Evolutionary conservation across 2,797 vertebrate genomes (phyloP).

Genomic region (Bovichtus variegatus): DNA sequence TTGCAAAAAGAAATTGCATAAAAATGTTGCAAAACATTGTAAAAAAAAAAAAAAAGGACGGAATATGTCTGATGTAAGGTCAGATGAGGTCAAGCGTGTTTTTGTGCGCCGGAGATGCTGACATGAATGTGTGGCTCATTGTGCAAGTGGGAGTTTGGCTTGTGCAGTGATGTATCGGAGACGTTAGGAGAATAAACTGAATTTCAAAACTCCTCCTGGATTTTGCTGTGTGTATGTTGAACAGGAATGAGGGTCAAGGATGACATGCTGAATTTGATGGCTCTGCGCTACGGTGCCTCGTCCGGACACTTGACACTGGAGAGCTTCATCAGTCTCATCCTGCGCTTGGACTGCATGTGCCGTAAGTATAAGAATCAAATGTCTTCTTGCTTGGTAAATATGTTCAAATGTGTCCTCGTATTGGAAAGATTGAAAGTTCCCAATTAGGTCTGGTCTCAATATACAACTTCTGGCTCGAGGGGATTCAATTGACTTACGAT

Average conservation of each 20-base stretch:
- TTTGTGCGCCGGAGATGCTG: too few species aligned
- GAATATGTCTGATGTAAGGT: not conserved
- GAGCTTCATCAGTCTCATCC: slow-evolving; percentile 87
- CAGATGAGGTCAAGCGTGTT: not conserved
- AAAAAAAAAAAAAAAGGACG: not conserved
- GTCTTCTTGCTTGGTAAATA: not conserved
- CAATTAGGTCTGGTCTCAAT: too few species aligned
- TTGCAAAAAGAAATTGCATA: too few species aligned
- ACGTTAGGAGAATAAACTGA: not conserved
- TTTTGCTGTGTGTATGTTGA: not conserved
- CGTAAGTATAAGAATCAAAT: slow-evolving; percentile 66
- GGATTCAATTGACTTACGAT: not conserved
- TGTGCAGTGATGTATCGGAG: too few species aligned
- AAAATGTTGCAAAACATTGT: too few species aligned
- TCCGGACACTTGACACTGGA: slow-evolving; percentile 84
- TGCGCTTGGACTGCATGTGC: slow-evolving; percentile 86
- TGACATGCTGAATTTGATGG: slow-evolving; percentile 79
- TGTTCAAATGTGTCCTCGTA: not conserved
- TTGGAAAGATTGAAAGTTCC: not conserved
- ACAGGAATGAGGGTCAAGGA: slow-evolving; percentile 64
- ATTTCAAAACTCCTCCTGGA: not conserved
- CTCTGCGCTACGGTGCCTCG: slow-evolving; percentile 82
- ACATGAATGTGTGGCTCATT: not conserved
- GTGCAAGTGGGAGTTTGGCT: not conserved
- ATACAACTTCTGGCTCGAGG: not conserved